Conservation (phyloP, 2,888 invertebrate species). For the Coremacera marginata region DNA sequence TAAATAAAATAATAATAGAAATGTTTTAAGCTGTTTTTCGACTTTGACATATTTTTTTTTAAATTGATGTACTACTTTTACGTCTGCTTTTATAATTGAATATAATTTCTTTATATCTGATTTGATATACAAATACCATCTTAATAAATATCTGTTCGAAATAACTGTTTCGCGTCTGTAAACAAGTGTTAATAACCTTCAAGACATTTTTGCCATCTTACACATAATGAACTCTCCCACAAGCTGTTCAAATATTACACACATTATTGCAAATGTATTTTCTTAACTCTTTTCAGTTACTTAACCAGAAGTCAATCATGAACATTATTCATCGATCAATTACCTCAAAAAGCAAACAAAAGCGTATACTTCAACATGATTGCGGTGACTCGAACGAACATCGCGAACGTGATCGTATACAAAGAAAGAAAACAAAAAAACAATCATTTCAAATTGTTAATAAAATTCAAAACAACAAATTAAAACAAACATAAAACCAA, state of each 20-base stretch:
- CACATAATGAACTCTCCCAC: not conserved
- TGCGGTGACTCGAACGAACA: constrained; percentile 45
- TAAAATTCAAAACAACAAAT: constrained; percentile 19
- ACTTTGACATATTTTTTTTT: too few species aligned
- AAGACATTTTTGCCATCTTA: too few species aligned
- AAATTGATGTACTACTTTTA: too few species aligned
- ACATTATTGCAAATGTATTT: not conserved
- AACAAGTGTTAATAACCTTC: too few species aligned
- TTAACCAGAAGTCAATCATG: constrained; percentile 47
- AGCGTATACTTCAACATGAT: constrained; percentile 30
- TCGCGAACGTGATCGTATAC: constrained; percentile 49
- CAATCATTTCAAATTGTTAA: constrained; percentile 22
- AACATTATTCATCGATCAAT: constrained; percentile 52
- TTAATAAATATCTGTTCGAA: not conserved
- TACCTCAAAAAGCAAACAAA: constrained; percentile 45
- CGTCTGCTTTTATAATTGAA: too few species aligned
- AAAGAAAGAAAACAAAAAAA: constrained; percentile 38
- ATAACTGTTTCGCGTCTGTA: too few species aligned
- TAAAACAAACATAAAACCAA: not conserved
- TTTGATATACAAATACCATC: not conserved
- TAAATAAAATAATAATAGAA: too few species aligned
- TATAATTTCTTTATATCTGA: too few species aligned
- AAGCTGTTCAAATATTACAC: not conserved
- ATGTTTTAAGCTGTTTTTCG: too few species aligned
- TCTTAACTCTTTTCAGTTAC: constrained; percentile 42